Conservation (phyloP, 2,888 invertebrate genomes). For the Folsomia candida region DNA sequence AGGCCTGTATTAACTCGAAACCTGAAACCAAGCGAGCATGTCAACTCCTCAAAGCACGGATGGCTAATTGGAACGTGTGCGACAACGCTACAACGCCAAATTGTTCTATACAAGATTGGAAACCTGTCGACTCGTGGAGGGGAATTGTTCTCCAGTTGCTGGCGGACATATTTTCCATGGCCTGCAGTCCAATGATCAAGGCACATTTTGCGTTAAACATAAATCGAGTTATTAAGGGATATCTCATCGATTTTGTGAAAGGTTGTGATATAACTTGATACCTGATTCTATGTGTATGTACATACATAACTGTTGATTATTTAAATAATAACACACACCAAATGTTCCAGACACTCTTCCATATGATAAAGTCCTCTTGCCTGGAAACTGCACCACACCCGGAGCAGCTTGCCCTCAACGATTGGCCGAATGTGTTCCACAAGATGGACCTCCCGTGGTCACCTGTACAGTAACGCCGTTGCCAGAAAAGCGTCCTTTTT, state of each 20-base stretch:
- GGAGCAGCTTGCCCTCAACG: too few species aligned
- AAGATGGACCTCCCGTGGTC: too few species aligned
- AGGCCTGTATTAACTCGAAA: constrained; percentile 20
- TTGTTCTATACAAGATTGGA: neutral
- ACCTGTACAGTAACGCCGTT: too few species aligned
- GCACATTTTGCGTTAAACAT: constrained; percentile 14
- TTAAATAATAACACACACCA: too few species aligned
- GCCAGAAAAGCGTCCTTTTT: constrained; percentile 15
- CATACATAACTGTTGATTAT: too few species aligned
- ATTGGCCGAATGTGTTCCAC: too few species aligned
- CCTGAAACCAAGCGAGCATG: constrained; percentile 14
- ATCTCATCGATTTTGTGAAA: constrained; percentile 16
- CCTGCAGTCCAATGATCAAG: constrained; percentile 20
- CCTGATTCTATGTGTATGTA: too few species aligned
- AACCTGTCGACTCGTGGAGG: constrained; percentile 19
- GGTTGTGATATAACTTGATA: too few species aligned
- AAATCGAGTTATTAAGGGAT: constrained; percentile 28
- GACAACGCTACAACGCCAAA: neutral
- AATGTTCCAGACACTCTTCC: too few species aligned
- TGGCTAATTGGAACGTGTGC: constrained; percentile 5
- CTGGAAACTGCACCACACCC: too few species aligned
- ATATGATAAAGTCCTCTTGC: too few species aligned
- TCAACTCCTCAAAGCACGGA: constrained; percentile 13
- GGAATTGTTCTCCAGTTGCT: constrained; percentile 20
- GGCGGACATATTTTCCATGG: constrained; percentile 15